Conservation (phyloP, 23 tunicate genomes). For the Aplidium turbinatum region DNA sequence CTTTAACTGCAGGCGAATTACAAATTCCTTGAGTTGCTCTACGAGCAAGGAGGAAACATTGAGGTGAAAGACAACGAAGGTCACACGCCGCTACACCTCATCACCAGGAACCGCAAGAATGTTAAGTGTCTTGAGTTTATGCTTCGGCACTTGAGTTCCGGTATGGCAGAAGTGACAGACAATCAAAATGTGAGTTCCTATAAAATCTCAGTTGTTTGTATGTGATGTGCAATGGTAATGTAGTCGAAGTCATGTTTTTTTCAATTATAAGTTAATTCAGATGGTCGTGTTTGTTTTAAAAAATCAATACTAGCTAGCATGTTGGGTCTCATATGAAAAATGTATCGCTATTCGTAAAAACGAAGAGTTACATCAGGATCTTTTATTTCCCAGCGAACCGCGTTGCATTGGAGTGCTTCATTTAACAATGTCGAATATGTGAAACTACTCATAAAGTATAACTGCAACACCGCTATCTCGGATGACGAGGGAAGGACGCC, state of each 20-base stretch:
- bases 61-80: conserved; percentile 94
- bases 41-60: conserved; percentile 64
- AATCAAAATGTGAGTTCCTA: conserved; percentile 74
- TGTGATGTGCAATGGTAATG: too few species aligned
- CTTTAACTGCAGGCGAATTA: conserved; percentile 89
- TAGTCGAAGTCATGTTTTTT: too few species aligned
- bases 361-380: too few species aligned
- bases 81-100: conserved; percentile 94
- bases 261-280: too few species aligned
- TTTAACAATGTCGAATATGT: conserved; percentile 88
- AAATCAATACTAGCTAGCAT: too few species aligned
- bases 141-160: conserved; percentile 58
- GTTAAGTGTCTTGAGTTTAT: conserved; percentile 68
- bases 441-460: conserved; percentile 61
- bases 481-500: conserved; percentile 93
- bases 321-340: too few species aligned
- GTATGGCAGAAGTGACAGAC: conserved; percentile 88
- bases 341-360: too few species aligned
- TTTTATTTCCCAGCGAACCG: conserved; percentile 68
- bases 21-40: conserved; percentile 84
- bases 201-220: too few species aligned
- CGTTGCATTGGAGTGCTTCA: conserved; percentile 92
- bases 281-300: too few species aligned
- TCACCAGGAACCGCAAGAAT: conserved; percentile 57
- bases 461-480: conserved; percentile 75